Conservation (phyloP, 2,888 invertebrate genomes). For the Yponomeuta evonymella region DNA sequence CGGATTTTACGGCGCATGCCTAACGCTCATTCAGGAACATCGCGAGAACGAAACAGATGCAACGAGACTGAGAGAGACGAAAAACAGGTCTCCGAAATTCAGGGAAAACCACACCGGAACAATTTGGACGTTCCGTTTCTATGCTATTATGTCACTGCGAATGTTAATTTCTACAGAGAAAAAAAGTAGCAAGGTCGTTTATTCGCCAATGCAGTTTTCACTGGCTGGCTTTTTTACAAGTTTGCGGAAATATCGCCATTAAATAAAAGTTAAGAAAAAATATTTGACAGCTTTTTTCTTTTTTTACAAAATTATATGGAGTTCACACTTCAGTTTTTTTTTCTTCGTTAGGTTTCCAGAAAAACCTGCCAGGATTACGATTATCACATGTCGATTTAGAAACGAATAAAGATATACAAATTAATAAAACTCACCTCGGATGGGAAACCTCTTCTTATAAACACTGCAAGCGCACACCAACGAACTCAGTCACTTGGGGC, state of each 20-base stretch:
- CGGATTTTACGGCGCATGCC: slow-evolving; percentile 52
- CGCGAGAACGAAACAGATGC: slow-evolving; percentile 37
- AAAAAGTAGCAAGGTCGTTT: not conserved
- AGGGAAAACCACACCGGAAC: slow-evolving; percentile 42
- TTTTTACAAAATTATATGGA: not conserved
- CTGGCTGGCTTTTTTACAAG: not conserved
- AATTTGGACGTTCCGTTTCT: slow-evolving; percentile 23
- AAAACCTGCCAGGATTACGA: not conserved
- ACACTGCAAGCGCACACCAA: not conserved
- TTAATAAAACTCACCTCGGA: not conserved
- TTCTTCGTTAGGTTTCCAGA: not conserved
- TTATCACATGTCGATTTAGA: not conserved
- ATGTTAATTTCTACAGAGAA: not conserved
- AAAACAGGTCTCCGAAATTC: slow-evolving; percentile 44
- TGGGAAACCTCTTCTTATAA: not conserved
- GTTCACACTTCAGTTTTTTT: not conserved
- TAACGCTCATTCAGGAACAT: slow-evolving; percentile 59
- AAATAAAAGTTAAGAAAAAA: not conserved
- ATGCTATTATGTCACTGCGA: slow-evolving; percentile 23
- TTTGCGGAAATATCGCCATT: not conserved
- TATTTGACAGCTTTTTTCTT: not conserved
- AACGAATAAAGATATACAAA: not conserved
- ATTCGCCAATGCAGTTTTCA: not conserved
- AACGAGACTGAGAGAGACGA: slow-evolving; percentile 34
- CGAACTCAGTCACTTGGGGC: not conserved